These are phyloP conservation scores for Lithobates sylvaticus DNA, from an alignment of 2,797 vertebrate species.

Conservation along the genomic window DNA sequence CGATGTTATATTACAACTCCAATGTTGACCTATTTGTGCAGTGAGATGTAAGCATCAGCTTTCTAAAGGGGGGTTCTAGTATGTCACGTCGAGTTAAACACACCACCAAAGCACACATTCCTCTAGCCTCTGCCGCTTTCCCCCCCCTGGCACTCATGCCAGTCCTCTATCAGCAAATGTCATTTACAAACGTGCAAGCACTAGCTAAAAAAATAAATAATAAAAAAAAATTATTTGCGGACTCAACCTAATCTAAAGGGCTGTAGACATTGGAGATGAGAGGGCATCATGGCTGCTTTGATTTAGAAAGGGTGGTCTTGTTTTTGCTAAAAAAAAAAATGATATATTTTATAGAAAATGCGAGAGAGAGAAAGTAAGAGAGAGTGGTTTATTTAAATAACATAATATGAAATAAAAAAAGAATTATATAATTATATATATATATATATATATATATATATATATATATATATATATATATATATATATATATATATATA, in stretches of 20 bases:
- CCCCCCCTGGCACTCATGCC: constrained; percentile 1
- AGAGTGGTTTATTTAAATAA: no score
- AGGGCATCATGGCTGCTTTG: not conserved
- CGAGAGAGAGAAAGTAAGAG: not conserved
- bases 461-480: no score
- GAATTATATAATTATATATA: no score
- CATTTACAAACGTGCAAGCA: not conserved
- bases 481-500: no score
- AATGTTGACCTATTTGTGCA: constrained; percentile 75
- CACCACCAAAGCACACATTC: constrained; percentile 14
- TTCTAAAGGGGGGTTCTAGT: constrained; percentile 47
- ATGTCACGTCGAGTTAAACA: constrained; percentile 58
- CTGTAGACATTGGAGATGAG: not conserved
- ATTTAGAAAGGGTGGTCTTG: not conserved
- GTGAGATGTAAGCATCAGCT: constrained; percentile 63
- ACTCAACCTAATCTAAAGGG: not conserved
- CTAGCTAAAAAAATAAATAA: not conserved
- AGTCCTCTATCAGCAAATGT: not conserved
- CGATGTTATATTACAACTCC: constrained; percentile 35
- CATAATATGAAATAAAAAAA: no score
- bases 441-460: no score
- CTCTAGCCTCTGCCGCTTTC: no score
- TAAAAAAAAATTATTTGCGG: not conserved
- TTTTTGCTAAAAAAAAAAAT: not conserved
- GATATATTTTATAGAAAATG: not conserved